These are phyloP conservation scores for Piprites chloris DNA, from an alignment of 2,113 vertebrate species.

Conservation along the genomic window DNA sequence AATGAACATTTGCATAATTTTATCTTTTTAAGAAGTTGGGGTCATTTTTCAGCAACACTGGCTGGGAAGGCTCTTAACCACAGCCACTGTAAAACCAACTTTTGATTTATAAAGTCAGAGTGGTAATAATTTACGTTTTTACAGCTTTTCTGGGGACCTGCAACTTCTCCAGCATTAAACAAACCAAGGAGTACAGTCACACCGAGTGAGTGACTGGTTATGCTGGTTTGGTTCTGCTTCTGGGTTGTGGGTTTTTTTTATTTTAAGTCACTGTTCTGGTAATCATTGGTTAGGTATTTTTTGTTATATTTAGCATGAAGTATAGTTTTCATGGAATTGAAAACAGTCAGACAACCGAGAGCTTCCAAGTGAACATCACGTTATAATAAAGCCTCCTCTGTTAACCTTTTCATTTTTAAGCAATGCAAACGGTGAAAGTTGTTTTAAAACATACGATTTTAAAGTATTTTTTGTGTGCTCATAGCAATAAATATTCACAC, in stretches of 20 bases:
- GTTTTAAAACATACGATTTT: slow-evolving; percentile 2
- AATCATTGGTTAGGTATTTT: not conserved
- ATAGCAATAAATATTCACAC: not conserved
- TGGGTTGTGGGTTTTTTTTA: too few species aligned
- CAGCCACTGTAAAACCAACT: not conserved
- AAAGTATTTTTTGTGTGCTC: not conserved
- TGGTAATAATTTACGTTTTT: not conserved
- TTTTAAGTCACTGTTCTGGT: not conserved
- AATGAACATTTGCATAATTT: not conserved
- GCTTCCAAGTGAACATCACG: not conserved
- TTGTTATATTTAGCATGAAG: not conserved
- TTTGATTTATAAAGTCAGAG: not conserved
- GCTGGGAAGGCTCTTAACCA: not conserved
- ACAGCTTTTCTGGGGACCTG: not conserved
- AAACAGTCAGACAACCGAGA: not conserved
- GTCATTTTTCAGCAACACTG: not conserved
- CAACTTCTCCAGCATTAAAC: fast-evolving
- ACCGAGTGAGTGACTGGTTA: not conserved
- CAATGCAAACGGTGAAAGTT: not conserved
- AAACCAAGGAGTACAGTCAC: not conserved
- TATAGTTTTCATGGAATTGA: not conserved
- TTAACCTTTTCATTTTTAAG: not conserved
- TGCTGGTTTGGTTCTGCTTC: not conserved
- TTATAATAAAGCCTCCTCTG: not conserved
- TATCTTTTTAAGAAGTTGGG: not conserved